Percentiles rank a stretch among this genome's conserved stretches.
Conservation (phyloP, 2,888 invertebrate genomes). For the Amblyjoppa proteus region DNA sequence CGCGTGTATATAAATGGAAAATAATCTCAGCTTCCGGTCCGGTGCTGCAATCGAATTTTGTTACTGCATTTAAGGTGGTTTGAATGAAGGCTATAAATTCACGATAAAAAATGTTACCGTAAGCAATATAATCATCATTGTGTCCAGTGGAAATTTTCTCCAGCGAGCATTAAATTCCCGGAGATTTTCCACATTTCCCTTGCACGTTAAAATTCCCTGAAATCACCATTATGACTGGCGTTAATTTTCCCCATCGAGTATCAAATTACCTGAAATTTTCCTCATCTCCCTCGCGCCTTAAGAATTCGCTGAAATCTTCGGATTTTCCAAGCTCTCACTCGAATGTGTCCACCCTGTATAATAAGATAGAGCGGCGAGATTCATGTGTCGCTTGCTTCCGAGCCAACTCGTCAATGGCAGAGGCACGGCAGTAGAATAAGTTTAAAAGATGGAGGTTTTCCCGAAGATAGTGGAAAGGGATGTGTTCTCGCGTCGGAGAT, state of each 20-base stretch:
- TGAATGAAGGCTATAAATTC: background rate
- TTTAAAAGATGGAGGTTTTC: slow-evolving; percentile 42
- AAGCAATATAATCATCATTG: background rate
- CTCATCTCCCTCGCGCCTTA: too few species aligned
- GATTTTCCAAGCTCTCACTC: background rate
- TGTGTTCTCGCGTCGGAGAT: slow-evolving; percentile 48
- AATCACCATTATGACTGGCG: too few species aligned
- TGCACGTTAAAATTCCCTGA: background rate
- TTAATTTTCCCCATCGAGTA: too few species aligned
- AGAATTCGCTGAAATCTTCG: too few species aligned
- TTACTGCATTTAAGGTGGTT: background rate
- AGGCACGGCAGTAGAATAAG: slow-evolving; percentile 38
- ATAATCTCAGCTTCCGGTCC: background rate
- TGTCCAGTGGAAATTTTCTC: background rate
- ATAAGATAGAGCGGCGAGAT: slow-evolving; percentile 45
- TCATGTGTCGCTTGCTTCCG: slow-evolving; percentile 59
- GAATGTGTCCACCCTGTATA: background rate
- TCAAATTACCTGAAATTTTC: too few species aligned
- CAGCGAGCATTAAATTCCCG: too few species aligned
- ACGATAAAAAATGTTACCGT: background rate
- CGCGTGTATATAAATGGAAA: background rate
- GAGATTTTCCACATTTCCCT: background rate
- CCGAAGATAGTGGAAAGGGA: slow-evolving; percentile 59
- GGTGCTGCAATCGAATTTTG: background rate
- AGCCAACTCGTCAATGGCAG: slow-evolving; percentile 66